Evolutionary conservation across 1,140 invertebrate species (phyloP), one percentile per base, ranked within the genome.

Genomic region (Drosophila auraria): DNA sequence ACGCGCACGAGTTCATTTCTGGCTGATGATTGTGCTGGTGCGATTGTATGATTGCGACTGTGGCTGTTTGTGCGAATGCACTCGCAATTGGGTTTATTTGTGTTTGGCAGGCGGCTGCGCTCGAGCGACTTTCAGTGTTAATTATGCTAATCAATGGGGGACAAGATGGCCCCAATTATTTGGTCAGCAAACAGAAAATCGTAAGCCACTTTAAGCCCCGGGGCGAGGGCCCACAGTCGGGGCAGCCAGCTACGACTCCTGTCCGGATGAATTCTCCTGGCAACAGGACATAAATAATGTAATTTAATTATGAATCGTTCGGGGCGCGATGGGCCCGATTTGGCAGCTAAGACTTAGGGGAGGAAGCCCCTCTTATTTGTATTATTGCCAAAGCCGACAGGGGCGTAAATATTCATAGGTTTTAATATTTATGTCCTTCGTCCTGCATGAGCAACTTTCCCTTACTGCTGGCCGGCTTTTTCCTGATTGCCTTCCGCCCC

Each of bases 251-350:
- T 70, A 63, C 69, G 63, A 75, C 63, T 78, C 56, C 17, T 53
- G 64, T 69, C 59, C 75, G 68, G 56, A 65, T 72, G 70, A 64
- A 72, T 64, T 59, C 49, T 57, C 42, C 82, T 65, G 77, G 69
- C 80, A 87, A 49, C 64, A 54, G 57, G 49, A 64, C 81, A 90
- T 89, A 89, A 90, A 89, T 89, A 79, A 89, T 89, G 79, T 70
- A 90, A 89, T 89, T 89, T 90, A 89, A 89, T 89, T 89, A 89
- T 89, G 81, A 80, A 60, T 78, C 66, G 80, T 78, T 44, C 38
- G 64, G 68, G 47, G 68, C 50, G 64, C 64, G 38, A 57, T 38
- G 64, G 71, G 30, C 27, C 49, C 62, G 66, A 73, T 71, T 72
- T 51, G 27, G 40, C 53, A 72, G 68, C 74, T 53, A 58, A 49